Conservation (phyloP, 1,140 invertebrate species). For the Hestina assimilis region DNA sequence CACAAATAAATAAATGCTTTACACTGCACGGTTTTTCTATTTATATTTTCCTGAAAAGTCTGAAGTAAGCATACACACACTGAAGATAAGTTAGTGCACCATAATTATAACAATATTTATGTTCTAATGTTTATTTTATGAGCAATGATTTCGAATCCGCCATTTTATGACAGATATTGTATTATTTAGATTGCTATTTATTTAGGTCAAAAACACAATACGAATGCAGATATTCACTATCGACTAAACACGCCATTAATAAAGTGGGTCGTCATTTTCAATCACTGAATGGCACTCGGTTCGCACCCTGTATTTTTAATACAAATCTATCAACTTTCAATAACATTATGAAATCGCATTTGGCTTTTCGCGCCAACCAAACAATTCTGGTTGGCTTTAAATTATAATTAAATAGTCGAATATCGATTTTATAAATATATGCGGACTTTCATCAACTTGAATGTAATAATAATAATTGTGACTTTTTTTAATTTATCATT, state of each 20-base stretch:
- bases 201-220: slow-evolving; percentile 1
- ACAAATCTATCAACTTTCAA: slow-evolving; percentile 8
- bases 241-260: slow-evolving; percentile 7
- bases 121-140: too few relatives aligned
- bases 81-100: too few relatives aligned
- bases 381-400: slow-evolving; percentile 15
- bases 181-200: slow-evolving; percentile 15
- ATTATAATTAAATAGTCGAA: slow-evolving; percentile 2
- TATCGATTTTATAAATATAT: neutral
- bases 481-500: too few relatives aligned
- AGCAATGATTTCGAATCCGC: too few relatives aligned
- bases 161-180: neutral
- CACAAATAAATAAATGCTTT: too few relatives aligned
- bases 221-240: slow-evolving; percentile 13
- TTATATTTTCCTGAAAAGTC: too few relatives aligned
- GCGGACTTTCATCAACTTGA: too few relatives aligned
- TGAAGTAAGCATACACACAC: too few relatives aligned
- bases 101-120: too few relatives aligned
- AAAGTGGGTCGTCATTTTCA: slow-evolving; percentile 16
- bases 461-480: too few relatives aligned
- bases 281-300: slow-evolving; percentile 10
- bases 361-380: slow-evolving; percentile 15
- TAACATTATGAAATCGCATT: slow-evolving; percentile 22
- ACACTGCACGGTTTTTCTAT: too few relatives aligned
- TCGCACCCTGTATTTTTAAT: slow-evolving; percentile 9